A percentile compares a stretch with the other conserved stretches of the same genome.
These are phyloP conservation scores for Epizoanthus scotinus DNA, from an alignment of 92 coral and sea anemone genomes.

Conservation along the genomic window DNA sequence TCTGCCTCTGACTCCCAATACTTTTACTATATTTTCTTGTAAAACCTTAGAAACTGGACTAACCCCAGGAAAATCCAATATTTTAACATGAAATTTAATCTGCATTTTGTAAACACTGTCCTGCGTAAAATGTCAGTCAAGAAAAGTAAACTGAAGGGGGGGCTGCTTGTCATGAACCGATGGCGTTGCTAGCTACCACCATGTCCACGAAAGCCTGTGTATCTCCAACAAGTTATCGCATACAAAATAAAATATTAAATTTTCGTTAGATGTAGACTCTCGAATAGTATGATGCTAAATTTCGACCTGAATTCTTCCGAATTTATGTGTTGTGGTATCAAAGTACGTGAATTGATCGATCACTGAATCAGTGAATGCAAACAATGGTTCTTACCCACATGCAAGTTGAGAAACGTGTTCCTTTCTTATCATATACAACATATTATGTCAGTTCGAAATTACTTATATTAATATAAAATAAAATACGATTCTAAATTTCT, in stretches of 20 bases:
- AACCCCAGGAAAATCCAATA: not conserved
- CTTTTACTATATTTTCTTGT: not conserved
- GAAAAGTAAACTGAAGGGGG: not conserved
- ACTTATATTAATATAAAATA: not conserved
- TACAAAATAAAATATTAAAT: not conserved
- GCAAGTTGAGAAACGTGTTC: conserved; percentile 48
- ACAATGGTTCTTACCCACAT: conserved; percentile 26
- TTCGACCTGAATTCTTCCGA: not conserved
- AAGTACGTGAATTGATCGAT: conserved; percentile 5
- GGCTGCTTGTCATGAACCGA: not conserved
- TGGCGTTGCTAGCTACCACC: not conserved
- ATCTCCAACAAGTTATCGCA: not conserved
- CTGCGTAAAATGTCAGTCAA: conserved; percentile 14
- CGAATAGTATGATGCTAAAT: not conserved
- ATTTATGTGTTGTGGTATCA: not conserved
- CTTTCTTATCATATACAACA: conserved; percentile 11
- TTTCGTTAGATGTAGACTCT: not conserved
- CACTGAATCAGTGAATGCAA: not conserved
- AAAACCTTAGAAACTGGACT: not conserved
- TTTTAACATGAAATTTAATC: not conserved
- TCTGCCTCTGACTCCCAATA: not conserved
- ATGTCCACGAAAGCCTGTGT: not conserved
- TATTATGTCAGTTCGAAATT: not conserved
- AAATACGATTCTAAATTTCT: not conserved
- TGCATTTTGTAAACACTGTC: not conserved